A percentile compares a stretch with the other conserved stretches of the same genome.
Evolutionary conservation across 2,888 invertebrate species (phyloP).

Genomic region (Phengaris arion): DNA sequence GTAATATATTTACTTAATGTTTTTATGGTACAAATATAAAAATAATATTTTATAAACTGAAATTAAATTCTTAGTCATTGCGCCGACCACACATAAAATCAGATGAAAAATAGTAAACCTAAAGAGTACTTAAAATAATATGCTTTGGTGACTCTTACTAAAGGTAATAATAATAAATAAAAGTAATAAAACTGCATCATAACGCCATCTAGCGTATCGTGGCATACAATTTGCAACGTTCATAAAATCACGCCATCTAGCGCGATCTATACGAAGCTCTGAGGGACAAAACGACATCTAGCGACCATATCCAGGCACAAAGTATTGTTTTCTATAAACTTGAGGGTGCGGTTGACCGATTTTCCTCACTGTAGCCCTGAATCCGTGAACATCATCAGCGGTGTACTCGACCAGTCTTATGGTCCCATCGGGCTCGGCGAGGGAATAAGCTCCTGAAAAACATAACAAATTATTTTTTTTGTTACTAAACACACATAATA

Average conservation of each 20-base stretch:
- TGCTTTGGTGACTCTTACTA: not conserved
- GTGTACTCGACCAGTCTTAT: constrained; percentile 76
- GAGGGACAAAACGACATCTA: constrained; percentile 54
- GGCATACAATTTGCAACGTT: too few relatives aligned
- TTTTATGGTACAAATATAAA: too few relatives aligned
- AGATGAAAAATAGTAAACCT: not conserved
- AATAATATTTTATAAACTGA: too few relatives aligned
- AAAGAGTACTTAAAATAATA: not conserved
- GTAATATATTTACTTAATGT: too few relatives aligned
- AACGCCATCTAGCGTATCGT: not conserved
- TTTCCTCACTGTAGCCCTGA: constrained; percentile 75
- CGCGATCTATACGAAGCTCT: not conserved
- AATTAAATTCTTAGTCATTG: too few relatives aligned
- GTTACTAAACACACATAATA: too few relatives aligned
- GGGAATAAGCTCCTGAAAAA: constrained; percentile 69
- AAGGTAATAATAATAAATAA: not conserved
- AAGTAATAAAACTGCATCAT: not conserved
- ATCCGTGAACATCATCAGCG: constrained; percentile 73
- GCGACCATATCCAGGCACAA: constrained; percentile 56
- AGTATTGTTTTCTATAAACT: constrained; percentile 56
- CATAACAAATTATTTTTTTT: too few relatives aligned
- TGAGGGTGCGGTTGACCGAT: constrained; percentile 72
- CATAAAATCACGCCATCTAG: constrained; percentile 1
- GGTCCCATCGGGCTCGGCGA: constrained; percentile 74
- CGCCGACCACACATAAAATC: not conserved